Evolutionary conservation across 2,797 vertebrate genomes (phyloP), one percentile per base, ranked within the genome.

Genomic region (Propithecus perrieri): DNA sequence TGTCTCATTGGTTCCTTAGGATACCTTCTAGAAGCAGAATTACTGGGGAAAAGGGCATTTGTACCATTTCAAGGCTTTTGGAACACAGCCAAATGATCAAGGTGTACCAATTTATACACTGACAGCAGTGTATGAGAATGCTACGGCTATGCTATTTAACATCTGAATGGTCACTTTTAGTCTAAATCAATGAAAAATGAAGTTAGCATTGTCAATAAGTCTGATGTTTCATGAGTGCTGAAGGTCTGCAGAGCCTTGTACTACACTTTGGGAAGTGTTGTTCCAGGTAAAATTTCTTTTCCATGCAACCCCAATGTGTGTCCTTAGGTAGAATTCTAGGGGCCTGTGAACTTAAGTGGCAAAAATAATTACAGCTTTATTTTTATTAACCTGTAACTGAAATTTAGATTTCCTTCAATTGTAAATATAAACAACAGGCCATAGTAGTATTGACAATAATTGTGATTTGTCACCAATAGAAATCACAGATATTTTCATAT

Each of bases 51-150:
- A 76, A 85, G 22, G 18, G 35, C 6, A n/a, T 92, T 78, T 79
- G 30, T 30, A 12, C 33, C 30, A 61, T 89, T 84, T 86, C 15
- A 89, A 94, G 83, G 4, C 59, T 84, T 96, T 84, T 69, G 79
- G 59, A 63, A 55, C 10, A 53, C 15, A 65, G 35, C 2, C 48
- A 72, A n/a, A 63, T 76, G 79, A 75, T 33, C 20, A 48, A 33
- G 30, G 48, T 13, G 3, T 61, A 63, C 13, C 43, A 43, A 4
- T 57, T 35, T 74, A 24, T 24, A 7, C 11, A n/a, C 13, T 76
- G 22, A 3, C 20, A n/a, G 35, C 48, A 63, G 9, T n/a, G 50
- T 50, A 46, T 72, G 30, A 83, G 41, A 81, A 33, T 83, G 15
- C n/a, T 50, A 1, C 72, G 41, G 14, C 53, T 78, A 10, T 4